A percentile compares a stretch with the other conserved stretches of the same genome.
phyloP scores from a whole-genome alignment of 35 echinoderm and acorn worm genomes.

The Diadema setosum region DNA sequence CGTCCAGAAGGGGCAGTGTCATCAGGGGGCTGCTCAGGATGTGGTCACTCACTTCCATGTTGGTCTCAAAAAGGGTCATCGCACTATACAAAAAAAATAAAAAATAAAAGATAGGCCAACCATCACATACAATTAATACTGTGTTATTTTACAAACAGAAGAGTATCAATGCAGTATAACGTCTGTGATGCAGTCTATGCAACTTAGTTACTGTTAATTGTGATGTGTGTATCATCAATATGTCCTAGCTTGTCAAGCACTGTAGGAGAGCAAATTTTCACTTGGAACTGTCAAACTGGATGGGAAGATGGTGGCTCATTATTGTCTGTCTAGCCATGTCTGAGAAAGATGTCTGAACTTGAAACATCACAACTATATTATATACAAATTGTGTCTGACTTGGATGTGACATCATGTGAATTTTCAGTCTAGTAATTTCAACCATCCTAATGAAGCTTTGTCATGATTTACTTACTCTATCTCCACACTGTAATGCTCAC shows the following conservation, averaged over 20 bases:
- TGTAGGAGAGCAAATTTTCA: no score
- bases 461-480: constrained; percentile 94
- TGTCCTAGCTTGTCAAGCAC: neutral
- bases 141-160: neutral
- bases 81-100: constrained; percentile 42
- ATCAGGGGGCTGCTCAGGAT: constrained; percentile 63
- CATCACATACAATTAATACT: no score
- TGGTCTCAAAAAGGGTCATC: constrained; percentile 96
- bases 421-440: no score
- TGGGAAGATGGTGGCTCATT: no score
- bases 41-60: constrained; percentile 85
- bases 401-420: no score
- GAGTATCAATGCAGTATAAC: neutral
- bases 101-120: neutral
- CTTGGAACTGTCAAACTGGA: no score
- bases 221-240: neutral
- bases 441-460: no score
- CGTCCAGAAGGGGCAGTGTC: constrained; percentile 58
- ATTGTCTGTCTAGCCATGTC: no score
- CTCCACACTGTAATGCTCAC: constrained; percentile 49
- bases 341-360: no score
- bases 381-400: no score
- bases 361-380: no score
- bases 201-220: neutral
- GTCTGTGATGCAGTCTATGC: no score